Base-by-base conservation (phyloP, 1,140 invertebrate genomes). In the Bicyclus anynana region DNA sequence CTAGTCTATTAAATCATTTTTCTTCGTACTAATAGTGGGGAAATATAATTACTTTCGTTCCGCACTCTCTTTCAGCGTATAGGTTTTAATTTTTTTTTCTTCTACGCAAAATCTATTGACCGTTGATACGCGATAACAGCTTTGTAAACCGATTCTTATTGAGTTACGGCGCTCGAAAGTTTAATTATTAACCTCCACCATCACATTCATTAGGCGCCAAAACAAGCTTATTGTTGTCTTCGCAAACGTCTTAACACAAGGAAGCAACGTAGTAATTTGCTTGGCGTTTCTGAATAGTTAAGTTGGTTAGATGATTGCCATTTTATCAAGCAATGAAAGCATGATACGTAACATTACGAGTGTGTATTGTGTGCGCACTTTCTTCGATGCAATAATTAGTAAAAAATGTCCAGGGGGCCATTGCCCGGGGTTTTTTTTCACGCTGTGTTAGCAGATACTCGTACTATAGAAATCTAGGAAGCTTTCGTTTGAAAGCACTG, bases 321-420 rank as follows among this genome's bases (percentile, higher is more conserved):
- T 58, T 59, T 68, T 65, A 64, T 62, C 27, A 52, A 12, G 44
- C 18, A 49, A 64, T 44, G 65, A 72, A 69, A 73, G 66, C 58
- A 52, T 65, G 62, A 58, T 62, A 73, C 74, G 72, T 80, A 80
- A 82, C 58, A 56, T 75, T 74, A 74, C 59, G 61, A 68, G 66
- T 71, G 64, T 53, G 61, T 59, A 58, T 77, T 75, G 70, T 77
- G 53, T 53, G 62, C 16, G 53, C 17, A 80, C 77, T 83, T 80
- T 83, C 80, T 74, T 83, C 69, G 65, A 52, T 54, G 60, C 49
- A 62, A 64, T 76, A 74, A 74, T 74, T 74, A 78, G 67, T 67
- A 60, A 53, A 54, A 62, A 42, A 59, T 16, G 26, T 17, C 48
- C 27, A 12, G 33, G 12, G n/a, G 51, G 57, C 57, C 2, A 44